Percentiles rank a stretch among this genome's conserved stretches.
These are phyloP conservation scores for Cordylochernes scorpioides DNA, from an alignment of 2,888 invertebrate species.

Conservation along the genomic window DNA sequence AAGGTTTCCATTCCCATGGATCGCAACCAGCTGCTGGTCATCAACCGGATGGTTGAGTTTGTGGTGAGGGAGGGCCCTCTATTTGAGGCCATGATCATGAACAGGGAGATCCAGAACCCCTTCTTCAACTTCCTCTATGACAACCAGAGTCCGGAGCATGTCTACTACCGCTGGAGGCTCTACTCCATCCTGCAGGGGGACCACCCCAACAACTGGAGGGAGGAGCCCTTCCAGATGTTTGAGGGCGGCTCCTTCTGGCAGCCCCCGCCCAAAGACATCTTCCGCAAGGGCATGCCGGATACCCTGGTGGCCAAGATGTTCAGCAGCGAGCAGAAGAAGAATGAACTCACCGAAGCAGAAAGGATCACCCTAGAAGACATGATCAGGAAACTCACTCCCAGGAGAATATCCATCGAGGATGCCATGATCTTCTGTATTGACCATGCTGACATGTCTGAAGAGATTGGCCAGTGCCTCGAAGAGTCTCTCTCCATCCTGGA, in stretches of 20 bases:
- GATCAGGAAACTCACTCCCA: slow-evolving; percentile 53
- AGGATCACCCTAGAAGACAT: slow-evolving; percentile 75
- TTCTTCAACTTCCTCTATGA: slow-evolving; percentile 90
- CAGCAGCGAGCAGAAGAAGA: too few species aligned
- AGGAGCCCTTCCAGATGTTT: slow-evolving; percentile 84
- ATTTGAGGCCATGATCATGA: slow-evolving; percentile 99
- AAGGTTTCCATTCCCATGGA: too few species aligned
- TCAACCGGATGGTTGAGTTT: slow-evolving; percentile 97
- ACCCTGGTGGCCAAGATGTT: slow-evolving; percentile 35
- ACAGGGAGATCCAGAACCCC: slow-evolving; percentile 81
- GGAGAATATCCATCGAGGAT: slow-evolving; percentile 55
- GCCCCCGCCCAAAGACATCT: slow-evolving; percentile 72
- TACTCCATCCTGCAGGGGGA: slow-evolving; percentile 84
- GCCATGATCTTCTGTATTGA: slow-evolving; percentile 98
- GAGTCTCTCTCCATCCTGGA: slow-evolving; percentile 49
- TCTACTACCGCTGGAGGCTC: slow-evolving; percentile 97
- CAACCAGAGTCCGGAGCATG: slow-evolving; percentile 86
- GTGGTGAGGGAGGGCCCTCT: slow-evolving; percentile 94
- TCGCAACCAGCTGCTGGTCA: too few species aligned
- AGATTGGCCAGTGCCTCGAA: slow-evolving; percentile 68
- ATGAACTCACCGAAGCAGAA: too few species aligned
- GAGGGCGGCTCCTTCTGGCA: slow-evolving; percentile 78
- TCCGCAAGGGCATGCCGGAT: too few species aligned
- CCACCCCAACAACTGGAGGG: slow-evolving; percentile 61
- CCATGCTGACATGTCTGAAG: slow-evolving; percentile 87